Evolutionary conservation across 1,140 invertebrate species (phyloP), one percentile per base, ranked within the genome.

Genomic region (Coptotermes formosanus): DNA sequence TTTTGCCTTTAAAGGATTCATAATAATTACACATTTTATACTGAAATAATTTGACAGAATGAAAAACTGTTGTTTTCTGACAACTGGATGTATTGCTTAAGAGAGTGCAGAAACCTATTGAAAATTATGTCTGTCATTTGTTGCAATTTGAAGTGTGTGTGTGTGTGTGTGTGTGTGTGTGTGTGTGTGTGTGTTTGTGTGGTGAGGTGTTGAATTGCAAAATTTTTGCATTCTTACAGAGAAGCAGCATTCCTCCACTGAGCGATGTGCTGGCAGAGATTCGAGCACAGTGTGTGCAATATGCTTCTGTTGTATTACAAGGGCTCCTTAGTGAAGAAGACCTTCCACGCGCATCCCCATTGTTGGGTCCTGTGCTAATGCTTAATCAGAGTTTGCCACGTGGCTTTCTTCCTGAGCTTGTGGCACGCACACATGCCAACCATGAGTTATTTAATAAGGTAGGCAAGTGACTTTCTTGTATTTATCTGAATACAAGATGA

Each of bases 321-420:
- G 93, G 94, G 86, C 89, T 91, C 7, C 91, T 93, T n/a, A 90
- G 92, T n/a, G 89, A 89, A 87, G 89, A 91, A 32, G 88, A 88
- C 38, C 84, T 85, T 38, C 87, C 88, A 7, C 86, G 88, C n/a
- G 88, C 88, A 32, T 92, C 92, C n/a, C 93, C 94, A 1, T 89
- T 95, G 11, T 90, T 95, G 0, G 89, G 92, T 32, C 93, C 94
- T 11, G 89, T 96, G n/a, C 88, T 96, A 3, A 91, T 96, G n/a
- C 88, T 96, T 6, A 91, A 92, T 44, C 94, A 95, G 88, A 93
- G 90, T 85, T 89, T 96, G 30, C 95, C 95, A 0, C 89, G 94
- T 32, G 95, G 94, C 3, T 95, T 95, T 88, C 89, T 96, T 0
- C 92, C 92, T 38, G 95, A 95, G 88, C 90, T 96, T 9, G 92